Evolutionary conservation across 2,113 vertebrate species (phyloP).

Genomic region (Toxotes chatareus): DNA sequence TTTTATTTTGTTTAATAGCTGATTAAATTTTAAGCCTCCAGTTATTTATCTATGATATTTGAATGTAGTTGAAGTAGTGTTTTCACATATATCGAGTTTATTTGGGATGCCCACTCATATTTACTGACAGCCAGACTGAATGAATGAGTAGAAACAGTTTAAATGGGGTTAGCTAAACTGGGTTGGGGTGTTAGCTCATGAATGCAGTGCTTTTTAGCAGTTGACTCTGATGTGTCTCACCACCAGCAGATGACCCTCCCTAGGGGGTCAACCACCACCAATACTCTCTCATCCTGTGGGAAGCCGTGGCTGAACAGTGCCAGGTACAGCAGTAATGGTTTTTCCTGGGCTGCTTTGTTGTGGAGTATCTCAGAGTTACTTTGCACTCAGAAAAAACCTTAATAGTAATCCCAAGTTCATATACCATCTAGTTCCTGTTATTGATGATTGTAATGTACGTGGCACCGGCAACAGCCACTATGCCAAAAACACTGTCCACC

Average conservation of each 20-base stretch:
- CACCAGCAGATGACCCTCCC: slow-evolving; percentile 3
- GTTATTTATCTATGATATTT: too few species aligned
- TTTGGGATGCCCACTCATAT: too few species aligned
- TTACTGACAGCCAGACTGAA: too few species aligned
- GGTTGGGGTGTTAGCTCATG: too few species aligned
- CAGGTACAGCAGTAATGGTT: slow-evolving; percentile 4
- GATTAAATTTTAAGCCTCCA: too few species aligned
- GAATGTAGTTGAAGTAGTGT: too few species aligned
- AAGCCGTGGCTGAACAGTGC: slow-evolving; percentile 11
- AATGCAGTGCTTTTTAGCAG: not conserved
- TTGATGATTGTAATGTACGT: slow-evolving; percentile 1
- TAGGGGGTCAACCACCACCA: not conserved
- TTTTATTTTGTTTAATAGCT: too few species aligned
- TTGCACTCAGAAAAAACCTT: slow-evolving; percentile 5
- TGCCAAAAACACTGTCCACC: slow-evolving; percentile 15
- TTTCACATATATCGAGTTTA: too few species aligned
- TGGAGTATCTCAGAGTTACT: not conserved
- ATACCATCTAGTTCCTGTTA: slow-evolving; percentile 9
- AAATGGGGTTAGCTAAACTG: too few species aligned
- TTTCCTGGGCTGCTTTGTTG: not conserved
- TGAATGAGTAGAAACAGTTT: not conserved
- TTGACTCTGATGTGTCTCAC: not conserved
- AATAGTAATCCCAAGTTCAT: not conserved
- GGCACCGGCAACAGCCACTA: not conserved
- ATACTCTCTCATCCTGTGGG: not conserved